Base-by-base conservation (phyloP, 2,113 vertebrate species). In the Entomyzon cyanotis region DNA sequence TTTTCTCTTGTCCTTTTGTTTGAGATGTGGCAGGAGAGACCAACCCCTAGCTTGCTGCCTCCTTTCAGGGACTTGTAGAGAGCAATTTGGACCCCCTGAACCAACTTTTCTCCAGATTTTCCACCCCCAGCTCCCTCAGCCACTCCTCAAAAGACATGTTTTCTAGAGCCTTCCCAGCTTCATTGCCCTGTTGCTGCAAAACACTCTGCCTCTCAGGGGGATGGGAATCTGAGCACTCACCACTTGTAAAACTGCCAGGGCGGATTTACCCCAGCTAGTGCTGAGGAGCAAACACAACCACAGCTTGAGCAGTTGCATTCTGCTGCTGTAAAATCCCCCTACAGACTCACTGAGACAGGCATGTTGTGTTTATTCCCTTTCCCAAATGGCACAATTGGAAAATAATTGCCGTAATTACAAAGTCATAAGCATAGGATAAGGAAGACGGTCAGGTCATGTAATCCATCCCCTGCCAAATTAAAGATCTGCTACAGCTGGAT, bases 321-420 rank as follows among this genome's bases (percentile, higher is more conserved):
- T 86, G 88, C 85, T 68, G 28, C 69, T 63, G 44, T 71, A 27
- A 70, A 88, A 84, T 84, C 76, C 69, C 64, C 83, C 73, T 56
- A 1, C 88, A 81, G 76, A 68, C 71, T 75, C 85, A 46, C 33
- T 19, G 86, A 77, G 76, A 75, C 68, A 62, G 65, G 56, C 85
- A 30, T 23, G 49, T 77, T 62, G 65, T 89, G 71, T 86, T 90
- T 84, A 78, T 91, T 93, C 91, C 89, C 68, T 59, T 88, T 93
- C 83, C 86, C 76, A 95, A 91, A 75, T 55, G 93, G 62, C 74
- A 80, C 4, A 1, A 67, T 37, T 89, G 85, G 88, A 96, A 92
- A 96, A 90, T 94, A 94, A 94, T 86, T 92, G 88, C 90, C 84
- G 42, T 93, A 90, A 96, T 97, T 97, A 96, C 39, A 22, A 68